Conservation (phyloP, 2,797 vertebrate species). For the Gymnopithys bicolor region DNA sequence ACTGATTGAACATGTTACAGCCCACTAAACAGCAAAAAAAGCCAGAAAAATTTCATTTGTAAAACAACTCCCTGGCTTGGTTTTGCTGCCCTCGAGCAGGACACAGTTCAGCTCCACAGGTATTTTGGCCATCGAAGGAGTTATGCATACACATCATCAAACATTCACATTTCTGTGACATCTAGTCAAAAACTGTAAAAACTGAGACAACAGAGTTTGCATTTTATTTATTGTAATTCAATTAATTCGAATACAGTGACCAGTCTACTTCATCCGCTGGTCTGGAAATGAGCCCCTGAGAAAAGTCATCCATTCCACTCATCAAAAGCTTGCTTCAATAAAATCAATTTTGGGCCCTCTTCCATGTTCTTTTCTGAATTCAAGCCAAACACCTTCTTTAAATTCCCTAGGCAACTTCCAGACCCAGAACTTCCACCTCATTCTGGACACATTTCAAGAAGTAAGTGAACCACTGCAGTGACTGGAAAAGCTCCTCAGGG, state of each 20-base stretch:
- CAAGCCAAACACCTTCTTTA: neutral
- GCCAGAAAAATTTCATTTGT: neutral
- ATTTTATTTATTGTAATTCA: neutral
- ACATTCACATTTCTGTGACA: neutral
- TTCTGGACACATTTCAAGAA: neutral
- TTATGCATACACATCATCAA: neutral
- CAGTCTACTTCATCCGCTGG: fast-evolving
- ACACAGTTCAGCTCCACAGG: neutral
- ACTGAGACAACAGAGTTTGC: neutral
- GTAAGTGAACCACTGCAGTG: fast-evolving
- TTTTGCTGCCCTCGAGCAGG: neutral
- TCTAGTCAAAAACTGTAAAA: neutral
- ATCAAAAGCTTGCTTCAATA: neutral
- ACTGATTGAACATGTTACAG: neutral
- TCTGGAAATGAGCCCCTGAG: neutral
- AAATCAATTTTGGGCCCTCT: neutral
- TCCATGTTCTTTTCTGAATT: neutral
- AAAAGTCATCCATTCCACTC: neutral
- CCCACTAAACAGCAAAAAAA: neutral
- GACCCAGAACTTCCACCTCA: neutral
- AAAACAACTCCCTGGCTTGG: neutral
- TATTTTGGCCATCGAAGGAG: neutral
- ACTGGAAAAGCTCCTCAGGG: neutral
- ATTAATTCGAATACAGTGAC: fast-evolving
- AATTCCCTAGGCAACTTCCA: neutral